Conservation (phyloP, 1,140 invertebrate genomes). For the Penaeus chinensis region DNA sequence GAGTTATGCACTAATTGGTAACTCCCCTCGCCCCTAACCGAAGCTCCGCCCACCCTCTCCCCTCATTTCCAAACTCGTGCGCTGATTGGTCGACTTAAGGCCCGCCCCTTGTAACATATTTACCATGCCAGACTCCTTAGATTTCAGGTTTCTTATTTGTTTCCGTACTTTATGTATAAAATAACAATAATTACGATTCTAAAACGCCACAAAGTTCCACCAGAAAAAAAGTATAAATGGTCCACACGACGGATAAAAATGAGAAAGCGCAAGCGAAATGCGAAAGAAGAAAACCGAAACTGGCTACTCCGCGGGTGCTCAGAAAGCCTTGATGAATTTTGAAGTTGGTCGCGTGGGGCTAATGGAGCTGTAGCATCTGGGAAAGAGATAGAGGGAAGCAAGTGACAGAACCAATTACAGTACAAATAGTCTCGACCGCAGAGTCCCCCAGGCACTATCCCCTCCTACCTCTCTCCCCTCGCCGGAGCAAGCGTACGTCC, state of each 20-base stretch:
- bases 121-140: conserved; percentile 7
- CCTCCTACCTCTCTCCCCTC: conserved; percentile 32
- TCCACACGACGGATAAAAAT: neutral
- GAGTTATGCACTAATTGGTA: conserved; percentile 18
- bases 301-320: conserved; percentile 14
- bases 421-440: conserved; percentile 58
- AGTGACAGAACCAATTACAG: conserved; percentile 64
- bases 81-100: conserved; percentile 24
- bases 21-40: conserved; percentile 25
- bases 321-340: conserved; percentile 49
- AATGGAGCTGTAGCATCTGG: conserved; percentile 64
- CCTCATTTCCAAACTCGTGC: conserved; percentile 39
- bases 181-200: neutral
- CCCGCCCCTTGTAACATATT: conserved; percentile 56
- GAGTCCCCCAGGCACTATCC: conserved; percentile 26
- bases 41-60: conserved; percentile 53
- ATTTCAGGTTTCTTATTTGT: neutral
- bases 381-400: conserved; percentile 58
- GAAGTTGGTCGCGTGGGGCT: conserved; percentile 59
- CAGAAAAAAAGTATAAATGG: too few relatives aligned
- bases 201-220: neutral
- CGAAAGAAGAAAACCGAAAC: neutral
- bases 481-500: conserved; percentile 10
- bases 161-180: too few relatives aligned
- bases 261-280: neutral